Percentiles rank a stretch among this genome's conserved stretches.
Evolutionary conservation across 1,140 invertebrate genomes (phyloP).

Genomic region (Drosophila pallidifrons): DNA sequence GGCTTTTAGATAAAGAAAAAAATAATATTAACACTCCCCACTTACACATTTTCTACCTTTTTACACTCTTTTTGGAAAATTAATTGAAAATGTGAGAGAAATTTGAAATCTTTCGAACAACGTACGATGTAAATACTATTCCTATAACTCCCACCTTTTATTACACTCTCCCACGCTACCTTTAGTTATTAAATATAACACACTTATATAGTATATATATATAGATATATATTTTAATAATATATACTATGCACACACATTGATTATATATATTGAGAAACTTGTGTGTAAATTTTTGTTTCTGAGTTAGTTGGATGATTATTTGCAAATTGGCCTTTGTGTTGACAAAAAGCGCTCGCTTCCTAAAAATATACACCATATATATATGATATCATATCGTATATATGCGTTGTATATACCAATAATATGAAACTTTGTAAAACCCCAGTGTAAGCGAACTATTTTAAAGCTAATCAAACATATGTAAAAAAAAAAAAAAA

Average conservation of each 20-base stretch:
- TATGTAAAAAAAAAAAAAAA: constrained; percentile 13
- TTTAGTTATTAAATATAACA: constrained; percentile 19
- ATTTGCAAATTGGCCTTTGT: constrained; percentile 85
- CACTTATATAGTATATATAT: constrained; percentile 11
- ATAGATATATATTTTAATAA: constrained; percentile 16
- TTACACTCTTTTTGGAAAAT: constrained; percentile 20
- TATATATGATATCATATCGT: constrained; percentile 27
- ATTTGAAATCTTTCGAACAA: constrained; percentile 1
- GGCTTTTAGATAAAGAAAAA: constrained; percentile 22
- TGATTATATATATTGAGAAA: constrained; percentile 38
- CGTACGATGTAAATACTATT: constrained; percentile 14
- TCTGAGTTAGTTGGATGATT: constrained; percentile 85
- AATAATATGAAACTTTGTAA: constrained; percentile 49
- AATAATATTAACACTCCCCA: constrained; percentile 9
- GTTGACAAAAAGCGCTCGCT: constrained; percentile 85
- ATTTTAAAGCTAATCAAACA: constrained; percentile 30
- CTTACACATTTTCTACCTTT: constrained; percentile 15
- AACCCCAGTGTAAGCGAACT: constrained; percentile 57
- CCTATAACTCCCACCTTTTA: constrained; percentile 3
- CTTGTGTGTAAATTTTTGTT: constrained; percentile 76
- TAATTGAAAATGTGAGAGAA: constrained; percentile 1
- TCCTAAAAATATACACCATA: constrained; percentile 42
- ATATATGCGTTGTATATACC: constrained; percentile 11
- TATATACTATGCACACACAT: constrained; percentile 34
- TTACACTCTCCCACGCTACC: constrained; percentile 17